Base-by-base conservation (phyloP, 2,888 invertebrate genomes). In the Pseudeuparius sepicola region DNA sequence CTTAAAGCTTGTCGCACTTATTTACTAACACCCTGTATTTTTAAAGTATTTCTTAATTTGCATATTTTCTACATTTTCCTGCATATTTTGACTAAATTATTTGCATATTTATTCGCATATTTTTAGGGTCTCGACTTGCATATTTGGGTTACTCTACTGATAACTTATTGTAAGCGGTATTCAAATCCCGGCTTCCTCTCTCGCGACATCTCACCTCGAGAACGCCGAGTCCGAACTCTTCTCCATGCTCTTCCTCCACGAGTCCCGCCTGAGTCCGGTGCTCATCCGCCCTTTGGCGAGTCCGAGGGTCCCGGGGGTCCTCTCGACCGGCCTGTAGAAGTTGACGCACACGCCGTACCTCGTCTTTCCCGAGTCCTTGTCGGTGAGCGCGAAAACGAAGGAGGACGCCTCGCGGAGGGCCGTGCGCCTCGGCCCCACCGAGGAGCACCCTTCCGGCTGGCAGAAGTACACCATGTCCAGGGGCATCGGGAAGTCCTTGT, bases 401-500 rank as follows among this genome's bases (percentile, higher is more conserved):
- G 96, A 94, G 15, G 88, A 86, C 32, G 92, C 86, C 61, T 98
- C 96, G 39, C 93, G 70, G 29, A 81, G 67, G 20, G 80, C 78
- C 12, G 85, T 80, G 42, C 86, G 75, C 50, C 88, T 78, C 4
- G 90, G 90, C 9, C 92, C 90, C 41, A 90, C 85, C 42, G 82
- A 86, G 43, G 83, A 83, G 61, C 97, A 98, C 35, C 98, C 98
- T 65, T 99, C 98, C 2, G 98, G 98, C 63, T 99, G 98, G 58
- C 98, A 98, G 67, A 98, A 98, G 65, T 93, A 97, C 14, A 97
- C 94, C 78, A 98, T 96, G 63, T 99, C 98, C 56, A 92, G 70
- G 1, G 98, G 96, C 52, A 99, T 69, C 0, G 90, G 87, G 61
- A 99, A 99, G 65, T 99, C 98, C 59, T 85, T 80, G 66, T 96